Conservation (phyloP, 2,113 vertebrate species). For the Eubucco bourcierii region DNA sequence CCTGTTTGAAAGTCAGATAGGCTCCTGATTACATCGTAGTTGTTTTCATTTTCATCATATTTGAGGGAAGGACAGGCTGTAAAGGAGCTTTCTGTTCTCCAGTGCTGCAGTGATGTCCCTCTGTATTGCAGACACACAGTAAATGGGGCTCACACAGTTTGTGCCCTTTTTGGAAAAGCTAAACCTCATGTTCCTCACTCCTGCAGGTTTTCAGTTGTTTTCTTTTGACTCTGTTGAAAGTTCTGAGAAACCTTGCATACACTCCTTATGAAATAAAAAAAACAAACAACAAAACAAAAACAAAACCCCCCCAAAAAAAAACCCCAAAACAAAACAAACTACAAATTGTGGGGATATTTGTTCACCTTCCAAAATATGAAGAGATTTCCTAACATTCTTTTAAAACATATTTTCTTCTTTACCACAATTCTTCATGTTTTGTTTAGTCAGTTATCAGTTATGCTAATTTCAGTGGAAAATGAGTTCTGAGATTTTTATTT, state of each 20-base stretch:
- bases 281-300: too few relatives aligned
- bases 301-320: too few relatives aligned
- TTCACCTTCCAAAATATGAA: neutral
- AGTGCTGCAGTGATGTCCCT: neutral
- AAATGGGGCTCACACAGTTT: neutral
- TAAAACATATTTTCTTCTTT: neutral
- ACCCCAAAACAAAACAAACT: too few relatives aligned
- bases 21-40: neutral
- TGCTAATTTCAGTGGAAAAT: constrained; percentile 17
- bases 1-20: neutral
- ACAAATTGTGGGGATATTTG: neutral
- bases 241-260: neutral
- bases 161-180: neutral
- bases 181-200: neutral
- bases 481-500: neutral
- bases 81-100: neutral
- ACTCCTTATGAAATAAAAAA: neutral
- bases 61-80: neutral
- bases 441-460: constrained; percentile 20
- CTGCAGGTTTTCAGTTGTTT: neutral
- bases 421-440: neutral
- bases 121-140: neutral
- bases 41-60: neutral
- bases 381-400: neutral
- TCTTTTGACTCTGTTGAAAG: neutral